phyloP scores from a whole-genome alignment of 2,797 vertebrate species.

The Danionella dracula region DNA sequence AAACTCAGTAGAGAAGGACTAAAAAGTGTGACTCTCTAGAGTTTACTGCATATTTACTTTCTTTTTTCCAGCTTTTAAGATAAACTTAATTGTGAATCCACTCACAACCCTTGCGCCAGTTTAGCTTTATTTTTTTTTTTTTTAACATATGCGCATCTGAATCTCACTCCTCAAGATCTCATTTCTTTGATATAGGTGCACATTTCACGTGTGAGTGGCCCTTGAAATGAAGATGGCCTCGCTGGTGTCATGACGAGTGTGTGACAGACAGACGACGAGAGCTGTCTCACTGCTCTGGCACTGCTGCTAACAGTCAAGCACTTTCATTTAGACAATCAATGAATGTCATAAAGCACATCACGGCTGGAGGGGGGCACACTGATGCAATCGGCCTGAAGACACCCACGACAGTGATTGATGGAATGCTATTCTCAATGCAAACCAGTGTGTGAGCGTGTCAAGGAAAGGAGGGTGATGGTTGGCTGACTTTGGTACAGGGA shows the following conservation, averaged over 20 bases:
- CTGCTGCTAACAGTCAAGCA: background rate
- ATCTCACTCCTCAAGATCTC: constrained; percentile 1
- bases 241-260: constrained; percentile 8
- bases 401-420: constrained; percentile 22
- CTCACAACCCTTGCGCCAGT: background rate
- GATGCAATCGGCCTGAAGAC: constrained; percentile 17
- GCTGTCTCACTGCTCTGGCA: constrained; percentile 19
- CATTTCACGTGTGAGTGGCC: constrained; percentile 16
- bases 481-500: background rate
- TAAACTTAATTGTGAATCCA: background rate
- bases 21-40: too few relatives aligned
- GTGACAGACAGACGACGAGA: constrained; percentile 13
- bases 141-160: background rate
- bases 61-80: too few relatives aligned
- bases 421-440: background rate
- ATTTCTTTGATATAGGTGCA: constrained; percentile 8
- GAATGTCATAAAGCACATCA: constrained; percentile 27
- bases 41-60: background rate
- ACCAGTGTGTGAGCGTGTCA: background rate
- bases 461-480: background rate
- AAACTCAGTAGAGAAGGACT: too few relatives aligned
- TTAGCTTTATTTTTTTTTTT: background rate
- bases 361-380: background rate
- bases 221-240: constrained; percentile 19
- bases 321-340: constrained; percentile 33